Evolutionary conservation across 1,140 invertebrate species (phyloP), one percentile per base, ranked within the genome.

Genomic region (Pseudomyrmex gracilis): DNA sequence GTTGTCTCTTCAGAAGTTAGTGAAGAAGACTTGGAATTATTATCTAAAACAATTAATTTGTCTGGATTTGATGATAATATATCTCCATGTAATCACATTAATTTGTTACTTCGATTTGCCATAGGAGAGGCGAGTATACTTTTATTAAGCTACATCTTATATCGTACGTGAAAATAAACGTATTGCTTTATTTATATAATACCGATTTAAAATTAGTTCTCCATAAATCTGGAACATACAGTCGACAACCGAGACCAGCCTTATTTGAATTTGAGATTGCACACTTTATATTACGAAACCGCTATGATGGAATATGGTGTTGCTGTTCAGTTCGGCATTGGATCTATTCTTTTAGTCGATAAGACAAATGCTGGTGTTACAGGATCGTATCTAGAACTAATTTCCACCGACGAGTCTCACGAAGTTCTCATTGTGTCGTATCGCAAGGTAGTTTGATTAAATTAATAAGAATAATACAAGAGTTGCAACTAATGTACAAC

Each of bases 51-150:
- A 17, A 96, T 97, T 1, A 97, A 97, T 91, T 95, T 97, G 43
- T 97, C 97, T 17, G 97, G 97, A 9, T 97, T 98, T 86, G 97
- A 98, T 90, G 97, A 98, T 89, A 98, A 97, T 89, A 96, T 97
- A 2, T 98, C 97, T 0, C 96, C 96, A 0, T 96, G 95, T 85
- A 98, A 98, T 92, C 96, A 95, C 73, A 97, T 98, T 63, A 95
- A 95, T 80, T 95, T 96, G 20, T 94, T 98, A 60, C 94, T 97
- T 70, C 94, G 97, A 86, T 96, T 97, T 88, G 95, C 97, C 17
- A 95, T 98, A 60, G 97, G 96, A 93, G 96, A 97, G 94, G 95
- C 45, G 68, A 58, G 58, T 67, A 17, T 51, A 66, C 4, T 20
- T 24, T 80, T 3, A 47, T 64, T 15, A 43, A 51, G 12, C 17